phyloP scores from a whole-genome alignment of 1,140 invertebrate genomes.

The Asobara japonica region DNA sequence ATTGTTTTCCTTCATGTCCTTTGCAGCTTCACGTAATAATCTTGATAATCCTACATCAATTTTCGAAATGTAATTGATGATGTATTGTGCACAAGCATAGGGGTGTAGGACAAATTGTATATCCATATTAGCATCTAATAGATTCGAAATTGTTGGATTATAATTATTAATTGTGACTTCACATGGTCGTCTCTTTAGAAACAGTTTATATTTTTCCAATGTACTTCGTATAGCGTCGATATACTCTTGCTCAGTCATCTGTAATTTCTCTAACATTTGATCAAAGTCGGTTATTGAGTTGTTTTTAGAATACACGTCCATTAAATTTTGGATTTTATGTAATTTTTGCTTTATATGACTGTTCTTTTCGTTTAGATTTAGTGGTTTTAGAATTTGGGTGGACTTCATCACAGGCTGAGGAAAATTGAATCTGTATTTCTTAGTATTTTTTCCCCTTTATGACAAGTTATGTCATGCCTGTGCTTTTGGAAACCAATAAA shows the following conservation, averaged over 20 bases:
- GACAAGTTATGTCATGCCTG: no score
- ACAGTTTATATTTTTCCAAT: conserved; percentile 14
- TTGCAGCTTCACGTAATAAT: no score
- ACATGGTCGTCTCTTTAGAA: conserved; percentile 25
- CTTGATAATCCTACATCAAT: no score
- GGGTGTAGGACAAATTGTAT: conserved; percentile 19
- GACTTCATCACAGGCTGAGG: conserved; percentile 1
- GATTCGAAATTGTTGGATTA: conserved; percentile 45
- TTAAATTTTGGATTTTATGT: not conserved
- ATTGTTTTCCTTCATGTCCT: no score
- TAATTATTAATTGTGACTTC: conserved; percentile 45
- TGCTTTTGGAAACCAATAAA: conserved; percentile 1
- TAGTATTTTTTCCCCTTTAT: no score
- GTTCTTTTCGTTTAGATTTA: not conserved
- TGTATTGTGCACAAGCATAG: not conserved
- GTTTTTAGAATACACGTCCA: not conserved
- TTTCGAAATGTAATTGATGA: no score
- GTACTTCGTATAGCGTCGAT: conserved; percentile 16
- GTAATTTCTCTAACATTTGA: conserved; percentile 16
- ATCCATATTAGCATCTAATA: conserved; percentile 26
- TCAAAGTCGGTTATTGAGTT: not conserved
- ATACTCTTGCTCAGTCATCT: conserved; percentile 17
- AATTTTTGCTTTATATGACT: not conserved
- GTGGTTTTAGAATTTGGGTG: conserved; percentile 17
- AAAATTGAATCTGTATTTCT: not conserved